phyloP scores from a whole-genome alignment of 2,113 vertebrate genomes.

The Syrrhaptes paradoxus region DNA sequence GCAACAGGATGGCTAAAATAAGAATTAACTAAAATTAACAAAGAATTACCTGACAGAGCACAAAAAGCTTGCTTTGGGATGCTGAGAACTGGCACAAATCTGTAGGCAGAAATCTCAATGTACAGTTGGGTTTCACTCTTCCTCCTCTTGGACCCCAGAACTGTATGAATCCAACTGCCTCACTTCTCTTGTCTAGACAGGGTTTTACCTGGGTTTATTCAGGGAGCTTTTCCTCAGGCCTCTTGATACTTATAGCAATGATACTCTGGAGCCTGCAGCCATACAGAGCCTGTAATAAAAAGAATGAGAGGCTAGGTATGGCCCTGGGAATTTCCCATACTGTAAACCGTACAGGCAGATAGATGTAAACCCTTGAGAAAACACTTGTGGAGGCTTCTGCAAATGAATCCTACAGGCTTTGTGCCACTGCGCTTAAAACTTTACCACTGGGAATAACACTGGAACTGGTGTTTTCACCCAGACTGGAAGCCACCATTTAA shows the following conservation, averaged over 20 bases:
- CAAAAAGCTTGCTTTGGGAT: not conserved
- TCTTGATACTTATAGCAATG: not conserved
- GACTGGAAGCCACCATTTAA: not conserved
- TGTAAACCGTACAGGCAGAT: not conserved
- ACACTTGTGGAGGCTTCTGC: not conserved
- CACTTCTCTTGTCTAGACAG: not conserved
- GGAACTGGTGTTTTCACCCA: not conserved
- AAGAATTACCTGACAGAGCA: not conserved
- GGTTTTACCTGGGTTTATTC: conserved; percentile 2
- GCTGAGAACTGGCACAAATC: not conserved
- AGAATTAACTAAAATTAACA: not conserved
- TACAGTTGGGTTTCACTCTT: not conserved
- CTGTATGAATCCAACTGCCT: not conserved
- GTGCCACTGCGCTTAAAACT: not conserved
- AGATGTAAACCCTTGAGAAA: conserved; percentile 27
- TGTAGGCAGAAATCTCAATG: not conserved
- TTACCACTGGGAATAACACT: not conserved
- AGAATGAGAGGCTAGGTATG: not conserved
- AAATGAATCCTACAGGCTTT: conserved; percentile 33
- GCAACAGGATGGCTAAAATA: not conserved
- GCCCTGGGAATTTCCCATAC: conserved; percentile 36
- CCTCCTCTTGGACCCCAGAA: not conserved
- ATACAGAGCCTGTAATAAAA: conserved; percentile 1
- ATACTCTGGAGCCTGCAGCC: conserved; percentile 7
- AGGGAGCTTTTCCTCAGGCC: conserved; percentile 5